Evolutionary conservation across 2,113 vertebrate species (phyloP).

Genomic region (Machaerirhynchus nigripectus): DNA sequence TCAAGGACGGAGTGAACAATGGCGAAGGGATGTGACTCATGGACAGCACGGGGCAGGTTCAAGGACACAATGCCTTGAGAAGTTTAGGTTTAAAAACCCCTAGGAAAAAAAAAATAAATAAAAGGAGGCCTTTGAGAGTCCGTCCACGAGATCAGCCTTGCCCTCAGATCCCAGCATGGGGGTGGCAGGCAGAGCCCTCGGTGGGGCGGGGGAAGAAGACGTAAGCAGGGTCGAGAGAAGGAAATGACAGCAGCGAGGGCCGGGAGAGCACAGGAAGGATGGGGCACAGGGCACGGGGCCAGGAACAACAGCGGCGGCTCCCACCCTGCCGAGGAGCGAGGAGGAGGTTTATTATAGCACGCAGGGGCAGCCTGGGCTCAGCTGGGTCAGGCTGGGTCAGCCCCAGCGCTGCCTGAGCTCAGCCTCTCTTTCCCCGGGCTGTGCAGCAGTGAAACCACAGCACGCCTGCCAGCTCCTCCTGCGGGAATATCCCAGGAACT

Average conservation of each 20-base stretch:
- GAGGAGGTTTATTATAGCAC: background rate
- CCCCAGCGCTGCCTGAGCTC: background rate
- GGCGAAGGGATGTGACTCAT: slow-evolving; percentile 60
- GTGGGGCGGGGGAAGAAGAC: background rate
- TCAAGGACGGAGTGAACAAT: slow-evolving; percentile 24
- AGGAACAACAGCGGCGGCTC: slow-evolving; percentile 1
- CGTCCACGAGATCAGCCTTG: background rate
- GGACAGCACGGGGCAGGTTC: slow-evolving; percentile 30
- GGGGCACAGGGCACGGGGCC: slow-evolving; percentile 28
- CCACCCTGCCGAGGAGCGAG: background rate
- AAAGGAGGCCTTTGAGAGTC: background rate
- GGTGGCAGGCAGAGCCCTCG: background rate
- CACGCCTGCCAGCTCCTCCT: background rate
- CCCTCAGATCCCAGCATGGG: slow-evolving; percentile 28
- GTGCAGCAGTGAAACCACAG: background rate
- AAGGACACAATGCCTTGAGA: slow-evolving; percentile 48
- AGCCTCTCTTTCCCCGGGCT: background rate
- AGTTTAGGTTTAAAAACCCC: slow-evolving; percentile 31
- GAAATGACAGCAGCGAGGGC: slow-evolving; percentile 52
- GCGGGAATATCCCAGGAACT: accelerated
- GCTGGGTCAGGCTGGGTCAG: background rate
- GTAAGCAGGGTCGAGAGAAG: background rate
- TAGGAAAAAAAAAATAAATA: background rate
- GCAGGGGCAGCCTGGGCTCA: background rate
- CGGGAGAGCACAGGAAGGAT: slow-evolving; percentile 61